Percentiles rank a stretch among this genome's conserved stretches.
These are phyloP conservation scores for Microchrysa polita DNA, from an alignment of 2,888 invertebrate genomes.

Conservation along the genomic window DNA sequence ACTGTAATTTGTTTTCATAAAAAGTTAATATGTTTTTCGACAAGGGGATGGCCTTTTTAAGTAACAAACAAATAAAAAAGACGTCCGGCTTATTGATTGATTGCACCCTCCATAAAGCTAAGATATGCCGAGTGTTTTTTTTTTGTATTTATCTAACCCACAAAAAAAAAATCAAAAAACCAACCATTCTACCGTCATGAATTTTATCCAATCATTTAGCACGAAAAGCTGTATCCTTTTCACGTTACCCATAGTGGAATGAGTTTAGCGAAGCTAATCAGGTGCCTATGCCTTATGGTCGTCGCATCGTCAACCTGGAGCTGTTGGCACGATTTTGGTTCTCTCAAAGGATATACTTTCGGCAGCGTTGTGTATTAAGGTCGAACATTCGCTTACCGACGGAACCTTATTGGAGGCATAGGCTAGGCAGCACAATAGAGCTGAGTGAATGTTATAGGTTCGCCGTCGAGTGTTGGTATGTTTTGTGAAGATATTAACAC, in stretches of 20 bases:
- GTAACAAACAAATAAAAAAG: too few species aligned
- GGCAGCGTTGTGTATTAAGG: conserved; percentile 24
- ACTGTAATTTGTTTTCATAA: conserved; percentile 14
- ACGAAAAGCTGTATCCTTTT: conserved; percentile 13
- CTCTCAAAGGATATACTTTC: not conserved
- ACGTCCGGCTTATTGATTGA: conserved; percentile 30
- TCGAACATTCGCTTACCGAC: not conserved
- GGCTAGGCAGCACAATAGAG: not conserved
- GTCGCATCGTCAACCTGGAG: not conserved
- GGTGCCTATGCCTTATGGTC: too few species aligned
- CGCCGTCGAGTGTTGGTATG: not conserved
- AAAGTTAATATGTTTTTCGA: not conserved
- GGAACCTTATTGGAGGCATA: not conserved
- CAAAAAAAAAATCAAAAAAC: not conserved
- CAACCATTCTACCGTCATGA: conserved; percentile 5
- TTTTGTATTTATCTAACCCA: not conserved
- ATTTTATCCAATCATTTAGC: conserved; percentile 19
- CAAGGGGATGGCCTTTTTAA: too few species aligned
- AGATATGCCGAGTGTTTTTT: too few species aligned
- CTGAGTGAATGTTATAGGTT: not conserved
- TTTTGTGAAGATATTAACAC: conserved; percentile 15
- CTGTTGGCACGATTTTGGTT: conserved; percentile 8
- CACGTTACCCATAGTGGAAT: not conserved
- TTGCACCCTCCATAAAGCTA: conserved; percentile 26
- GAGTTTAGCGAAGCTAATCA: conserved; percentile 8